Evolutionary conservation across 2,797 vertebrate species (phyloP).

Genomic region (Adelosebastes latens): DNA sequence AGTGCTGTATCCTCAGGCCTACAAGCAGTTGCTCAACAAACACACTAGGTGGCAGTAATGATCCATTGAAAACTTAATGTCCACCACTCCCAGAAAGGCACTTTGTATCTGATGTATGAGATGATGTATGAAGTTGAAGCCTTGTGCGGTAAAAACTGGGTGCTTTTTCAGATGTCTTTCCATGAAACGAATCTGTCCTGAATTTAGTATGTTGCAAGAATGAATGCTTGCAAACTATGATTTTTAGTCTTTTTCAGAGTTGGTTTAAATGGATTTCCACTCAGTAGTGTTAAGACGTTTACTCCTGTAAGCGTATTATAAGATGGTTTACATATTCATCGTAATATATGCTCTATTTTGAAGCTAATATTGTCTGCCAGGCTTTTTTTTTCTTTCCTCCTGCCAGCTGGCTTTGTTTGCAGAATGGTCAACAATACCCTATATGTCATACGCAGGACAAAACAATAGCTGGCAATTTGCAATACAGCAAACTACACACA

Average conservation of each 20-base stretch:
- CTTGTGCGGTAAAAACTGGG: conserved; percentile 2
- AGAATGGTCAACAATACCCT: conserved; percentile 34
- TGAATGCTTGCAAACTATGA: conserved; percentile 11
- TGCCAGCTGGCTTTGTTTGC: conserved; percentile 33
- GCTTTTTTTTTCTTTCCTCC: not conserved
- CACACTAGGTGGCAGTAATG: conserved; percentile 80
- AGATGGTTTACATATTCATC: conserved; percentile 8
- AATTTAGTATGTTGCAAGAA: conserved; percentile 17
- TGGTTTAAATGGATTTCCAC: conserved; percentile 35
- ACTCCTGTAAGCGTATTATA: conserved; percentile 8
- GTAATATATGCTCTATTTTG: conserved; percentile 9
- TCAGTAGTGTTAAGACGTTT: conserved; percentile 3
- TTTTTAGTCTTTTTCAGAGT: conserved; percentile 20
- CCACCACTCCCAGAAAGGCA: conserved; percentile 51
- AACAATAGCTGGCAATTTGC: conserved; percentile 53
- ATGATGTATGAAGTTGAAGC: conserved; percentile 39
- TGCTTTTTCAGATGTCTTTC: conserved; percentile 24
- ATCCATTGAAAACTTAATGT: conserved; percentile 22
- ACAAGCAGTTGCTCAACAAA: not conserved
- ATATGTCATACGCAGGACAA: conserved; percentile 19
- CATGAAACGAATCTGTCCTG: conserved; percentile 33
- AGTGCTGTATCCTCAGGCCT: not conserved
- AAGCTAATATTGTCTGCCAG: conserved; percentile 15
- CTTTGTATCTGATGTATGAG: conserved; percentile 33
- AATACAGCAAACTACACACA: conserved; percentile 37